Base-by-base conservation (phyloP, 2,113 vertebrate species). In the Taxidea taxus region DNA sequence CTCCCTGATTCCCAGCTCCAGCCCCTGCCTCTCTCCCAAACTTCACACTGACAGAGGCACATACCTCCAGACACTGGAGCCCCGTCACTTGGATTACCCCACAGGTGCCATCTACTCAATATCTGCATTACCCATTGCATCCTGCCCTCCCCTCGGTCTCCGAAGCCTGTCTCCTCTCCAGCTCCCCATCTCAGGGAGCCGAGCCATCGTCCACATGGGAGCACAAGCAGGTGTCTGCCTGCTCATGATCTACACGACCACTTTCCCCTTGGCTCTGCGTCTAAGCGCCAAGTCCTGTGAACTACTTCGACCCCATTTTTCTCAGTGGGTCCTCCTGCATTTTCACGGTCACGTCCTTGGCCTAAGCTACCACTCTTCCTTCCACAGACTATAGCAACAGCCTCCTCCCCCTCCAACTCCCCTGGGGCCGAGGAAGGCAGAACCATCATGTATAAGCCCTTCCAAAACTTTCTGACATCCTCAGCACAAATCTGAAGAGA, bases 241-340 rank as follows among this genome's bases (percentile, higher is more conserved):
- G 58, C 54, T 25, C 34, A 14, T 20, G 0, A 0, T 16, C 44
- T n/a, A 11, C 14, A 0, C 6, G 16, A 34, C 25, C 80, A 27
- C 9, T 14, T 18, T 21, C 13, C 54, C 58, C 6, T 39, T 51
- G 3, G 7, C 27, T 77, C 14, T 3, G 3, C 4, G 16, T 14
- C 7, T 27, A 34, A 2, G 27, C 31, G 18, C 34, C 60, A 27
- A 58, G 25, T n/a, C n/a, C 25, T 0, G 0, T 0, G 10, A 66
- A 60, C 56, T 58, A 66, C 34, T 74, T 86, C 29, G 4, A 20
- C 3, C 2, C 34, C 7, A 29, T 39, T 74, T 64, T 84, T 66
- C 21, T 58, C 15, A 1, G 1, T 39, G 20, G 12, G 31, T 21
- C 13, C 23, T 8, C 29, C 15, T 9, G 74, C 47, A 60, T 75